Percentiles rank a stretch among this genome's conserved stretches.
phyloP scores from a whole-genome alignment of 2,113 vertebrate genomes.

The Bujurquina vittata region DNA sequence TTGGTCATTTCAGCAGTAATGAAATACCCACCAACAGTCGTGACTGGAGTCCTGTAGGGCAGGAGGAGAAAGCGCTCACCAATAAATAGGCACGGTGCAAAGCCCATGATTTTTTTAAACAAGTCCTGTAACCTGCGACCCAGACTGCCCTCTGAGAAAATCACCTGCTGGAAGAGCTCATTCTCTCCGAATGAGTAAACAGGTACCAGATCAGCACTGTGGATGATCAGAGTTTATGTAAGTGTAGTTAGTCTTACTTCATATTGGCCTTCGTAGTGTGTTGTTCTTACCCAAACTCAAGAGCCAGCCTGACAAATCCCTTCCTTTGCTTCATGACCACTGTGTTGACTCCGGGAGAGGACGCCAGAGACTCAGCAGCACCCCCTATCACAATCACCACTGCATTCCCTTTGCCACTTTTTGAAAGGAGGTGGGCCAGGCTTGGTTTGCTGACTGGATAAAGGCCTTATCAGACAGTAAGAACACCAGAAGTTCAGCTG shows the following conservation, averaged over 20 bases:
- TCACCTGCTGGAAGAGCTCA: slow-evolving; percentile 79
- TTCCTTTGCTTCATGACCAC: slow-evolving; percentile 77
- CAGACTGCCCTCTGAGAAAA: slow-evolving; percentile 71
- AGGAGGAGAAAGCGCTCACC: slow-evolving; percentile 76
- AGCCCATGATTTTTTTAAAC: slow-evolving; percentile 80
- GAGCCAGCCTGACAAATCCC: slow-evolving; percentile 83
- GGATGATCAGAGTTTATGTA: neutral
- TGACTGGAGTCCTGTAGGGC: slow-evolving; percentile 81
- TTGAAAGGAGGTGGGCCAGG: slow-evolving; percentile 78
- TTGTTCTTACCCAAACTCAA: slow-evolving; percentile 81
- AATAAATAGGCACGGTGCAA: slow-evolving; percentile 83
- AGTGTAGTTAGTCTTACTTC: neutral
- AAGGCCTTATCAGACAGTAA: slow-evolving; percentile 65
- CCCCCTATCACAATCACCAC: slow-evolving; percentile 84
- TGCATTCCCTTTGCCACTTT: slow-evolving; percentile 78
- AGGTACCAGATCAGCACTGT: slow-evolving; percentile 84
- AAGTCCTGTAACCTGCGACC: slow-evolving; percentile 72
- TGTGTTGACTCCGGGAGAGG: slow-evolving; percentile 71
- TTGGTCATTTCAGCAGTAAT: neutral
- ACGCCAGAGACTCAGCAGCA: slow-evolving; percentile 79
- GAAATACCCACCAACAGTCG: slow-evolving; percentile 82
- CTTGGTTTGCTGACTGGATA: slow-evolving; percentile 78
- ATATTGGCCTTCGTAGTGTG: neutral
- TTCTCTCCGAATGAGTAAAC: slow-evolving; percentile 88
- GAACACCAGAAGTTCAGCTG: neutral